Conservation (phyloP, 1,140 invertebrate species). For the Grapholita molesta region DNA sequence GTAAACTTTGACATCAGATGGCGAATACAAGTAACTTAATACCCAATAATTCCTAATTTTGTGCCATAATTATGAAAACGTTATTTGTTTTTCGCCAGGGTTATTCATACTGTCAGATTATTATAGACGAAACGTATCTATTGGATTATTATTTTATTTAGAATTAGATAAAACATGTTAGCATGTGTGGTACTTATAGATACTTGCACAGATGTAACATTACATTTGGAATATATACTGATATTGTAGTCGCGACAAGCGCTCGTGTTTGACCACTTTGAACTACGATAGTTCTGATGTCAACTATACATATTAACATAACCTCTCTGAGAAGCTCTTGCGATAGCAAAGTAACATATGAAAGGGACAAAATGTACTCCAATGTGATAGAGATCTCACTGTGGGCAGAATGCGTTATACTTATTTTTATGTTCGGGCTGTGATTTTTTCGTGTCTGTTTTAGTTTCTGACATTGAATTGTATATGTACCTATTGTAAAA, state of each 20-base stretch:
- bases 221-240: neutral
- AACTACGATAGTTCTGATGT: no score
- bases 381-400: conserved; percentile 45
- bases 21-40: neutral
- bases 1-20: neutral
- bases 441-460: conserved; percentile 44
- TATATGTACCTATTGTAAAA: neutral
- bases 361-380: conserved; percentile 31
- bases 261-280: neutral
- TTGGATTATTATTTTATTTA: no score
- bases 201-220: neutral
- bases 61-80: conserved; percentile 6
- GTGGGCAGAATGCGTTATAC: conserved; percentile 31
- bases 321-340: no score
- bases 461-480: neutral
- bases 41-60: neutral
- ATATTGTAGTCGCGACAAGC: neutral
- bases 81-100: neutral
- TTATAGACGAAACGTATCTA: no score
- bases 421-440: conserved; percentile 52
- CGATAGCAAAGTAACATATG: no score
- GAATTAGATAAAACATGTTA: no score
- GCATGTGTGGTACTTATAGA: neutral
- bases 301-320: no score
- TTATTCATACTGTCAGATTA: neutral